Conservation (phyloP, 2,888 invertebrate genomes). For the Netelia virgata region DNA sequence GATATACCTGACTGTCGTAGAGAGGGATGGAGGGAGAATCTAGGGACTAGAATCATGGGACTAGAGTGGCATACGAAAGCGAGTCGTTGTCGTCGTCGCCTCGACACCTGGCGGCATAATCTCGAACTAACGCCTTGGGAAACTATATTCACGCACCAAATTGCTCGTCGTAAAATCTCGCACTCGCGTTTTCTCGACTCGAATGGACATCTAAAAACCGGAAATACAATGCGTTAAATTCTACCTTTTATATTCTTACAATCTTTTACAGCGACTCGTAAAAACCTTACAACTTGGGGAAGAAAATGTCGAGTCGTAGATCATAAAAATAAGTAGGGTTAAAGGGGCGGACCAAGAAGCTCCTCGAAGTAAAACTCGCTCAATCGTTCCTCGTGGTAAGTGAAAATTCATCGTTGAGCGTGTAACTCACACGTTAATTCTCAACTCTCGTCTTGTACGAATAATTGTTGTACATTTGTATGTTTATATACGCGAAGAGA, state of each 20-base stretch:
- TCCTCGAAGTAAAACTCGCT: too few relatives aligned
- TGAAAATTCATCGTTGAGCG: too few relatives aligned
- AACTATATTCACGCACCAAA: background rate
- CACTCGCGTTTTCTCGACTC: background rate
- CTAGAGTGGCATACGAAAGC: background rate
- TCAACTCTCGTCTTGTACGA: background rate
- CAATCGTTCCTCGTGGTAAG: too few relatives aligned
- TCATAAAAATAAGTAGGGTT: too few relatives aligned
- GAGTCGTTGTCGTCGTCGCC: background rate
- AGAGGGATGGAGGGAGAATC: background rate
- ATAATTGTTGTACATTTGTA: constrained; percentile 13
- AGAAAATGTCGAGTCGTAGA: too few relatives aligned
- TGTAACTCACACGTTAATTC: too few relatives aligned
- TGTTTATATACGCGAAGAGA: constrained; percentile 31
- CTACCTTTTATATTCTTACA: background rate
- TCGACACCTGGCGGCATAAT: background rate
- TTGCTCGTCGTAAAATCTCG: background rate
- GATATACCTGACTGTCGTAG: background rate
- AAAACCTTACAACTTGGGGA: background rate
- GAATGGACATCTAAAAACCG: background rate
- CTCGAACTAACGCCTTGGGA: background rate
- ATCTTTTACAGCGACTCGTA: constrained; percentile 4
- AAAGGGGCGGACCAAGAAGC: too few relatives aligned
- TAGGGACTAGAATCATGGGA: background rate
- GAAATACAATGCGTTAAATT: constrained; percentile 1